Conservation (phyloP, 2,113 vertebrate genomes). For the Passer montanus region DNA sequence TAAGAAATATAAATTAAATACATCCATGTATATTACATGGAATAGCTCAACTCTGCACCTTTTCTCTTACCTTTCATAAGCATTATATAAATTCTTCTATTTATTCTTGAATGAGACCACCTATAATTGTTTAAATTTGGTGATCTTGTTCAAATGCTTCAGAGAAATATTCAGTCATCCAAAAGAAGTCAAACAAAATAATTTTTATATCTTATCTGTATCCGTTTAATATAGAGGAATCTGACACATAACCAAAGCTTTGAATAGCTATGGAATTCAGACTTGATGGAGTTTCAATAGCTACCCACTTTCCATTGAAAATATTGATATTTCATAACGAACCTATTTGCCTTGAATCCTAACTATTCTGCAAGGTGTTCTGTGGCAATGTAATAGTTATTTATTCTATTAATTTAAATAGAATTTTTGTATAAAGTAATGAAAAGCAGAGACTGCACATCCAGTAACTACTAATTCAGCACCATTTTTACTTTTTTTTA, state of each 20-base stretch:
- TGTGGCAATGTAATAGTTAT: neutral
- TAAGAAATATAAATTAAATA: neutral
- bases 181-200: neutral
- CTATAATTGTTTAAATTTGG: neutral
- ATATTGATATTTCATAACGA: neutral
- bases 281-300: neutral
- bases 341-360: neutral
- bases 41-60: neutral
- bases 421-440: neutral
- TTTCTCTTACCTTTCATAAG: neutral
- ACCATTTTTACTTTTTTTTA: neutral
- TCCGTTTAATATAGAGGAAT: neutral
- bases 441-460: neutral
- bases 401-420: slow-evolving; percentile 37
- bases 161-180: neutral
- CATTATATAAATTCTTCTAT: neutral
- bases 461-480: neutral
- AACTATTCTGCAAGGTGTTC: neutral
- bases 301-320: neutral
- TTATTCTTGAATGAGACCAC: neutral
- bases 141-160: neutral
- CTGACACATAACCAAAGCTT: neutral
- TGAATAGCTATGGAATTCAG: neutral
- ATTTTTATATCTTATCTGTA: neutral
- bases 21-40: neutral